Base-by-base conservation (phyloP, 2,888 invertebrate species). In the Thereva unica region DNA sequence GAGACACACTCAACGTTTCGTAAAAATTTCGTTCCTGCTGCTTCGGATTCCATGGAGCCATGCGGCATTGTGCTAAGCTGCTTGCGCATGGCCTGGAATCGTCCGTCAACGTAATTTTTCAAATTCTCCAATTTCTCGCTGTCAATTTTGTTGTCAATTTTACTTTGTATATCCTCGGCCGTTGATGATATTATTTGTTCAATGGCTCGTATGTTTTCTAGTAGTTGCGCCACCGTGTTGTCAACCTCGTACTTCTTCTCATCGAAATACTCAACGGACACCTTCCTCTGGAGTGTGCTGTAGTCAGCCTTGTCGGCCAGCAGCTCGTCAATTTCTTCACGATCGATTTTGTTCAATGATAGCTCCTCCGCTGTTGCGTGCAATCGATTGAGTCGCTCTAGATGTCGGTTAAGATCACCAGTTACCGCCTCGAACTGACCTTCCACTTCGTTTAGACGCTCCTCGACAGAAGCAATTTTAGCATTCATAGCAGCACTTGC, bases 1-100 rank as follows among this genome's bases (percentile, higher is more conserved):
- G 91, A 90, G 73, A 92, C 84, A 75, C 91, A 92, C 71, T 89
- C 87, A 10, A 91, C 84, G 71, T 90, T 86, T 73, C 88, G 89
- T 12, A 91, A 78, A 12, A 88, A 79, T 76, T 84, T 87, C 1
- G 89, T 85, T 4, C 89, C 91, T 4, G 91, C 90, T 0, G 91
- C 91, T 69, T 91, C 89, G 1, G 84, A 85, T 64, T 88, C 87
- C 41, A 83, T 81, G 61, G 85, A 84, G 72, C 6, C 40, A 4
- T 10, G 12, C 5, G 10, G 12, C 23, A 55, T 4, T 0, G n/a
- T 9, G 0, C 45, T 45, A n/a, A 57, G 35, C 37, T 35, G 12
- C 4, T 45, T 8, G 5, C n/a, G 6, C 8, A 57, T 23, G 12
- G 7, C 23, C 8, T 55, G 55, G 9, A 55, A 12, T 7, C 41